These are phyloP conservation scores for Thamnophis sirtalis DNA, from an alignment of 2,113 vertebrate genomes.

Conservation along the genomic window DNA sequence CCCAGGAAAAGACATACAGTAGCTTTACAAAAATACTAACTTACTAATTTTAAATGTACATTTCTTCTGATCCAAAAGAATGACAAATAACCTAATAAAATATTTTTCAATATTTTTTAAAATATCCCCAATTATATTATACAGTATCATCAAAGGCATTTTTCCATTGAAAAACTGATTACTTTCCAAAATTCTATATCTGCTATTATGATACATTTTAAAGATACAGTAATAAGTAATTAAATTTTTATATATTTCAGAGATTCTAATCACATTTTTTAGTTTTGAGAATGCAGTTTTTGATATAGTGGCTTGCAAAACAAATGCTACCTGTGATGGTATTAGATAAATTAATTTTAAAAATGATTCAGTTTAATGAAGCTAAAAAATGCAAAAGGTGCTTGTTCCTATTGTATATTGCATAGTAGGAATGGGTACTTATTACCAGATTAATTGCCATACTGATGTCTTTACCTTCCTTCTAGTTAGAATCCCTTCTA, in stretches of 20 bases:
- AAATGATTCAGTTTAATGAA: conserved; percentile 78
- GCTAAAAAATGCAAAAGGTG: conserved; percentile 73
- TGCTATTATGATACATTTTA: conserved; percentile 89
- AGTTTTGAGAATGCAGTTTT: conserved; percentile 60
- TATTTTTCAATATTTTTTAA: not conserved
- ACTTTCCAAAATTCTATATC: conserved; percentile 35
- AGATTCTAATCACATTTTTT: conserved; percentile 69
- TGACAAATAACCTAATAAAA: not conserved
- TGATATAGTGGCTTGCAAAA: conserved; percentile 67
- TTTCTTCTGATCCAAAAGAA: not conserved
- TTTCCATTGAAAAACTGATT: not conserved
- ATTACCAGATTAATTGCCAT: no score
- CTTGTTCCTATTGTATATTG: conserved; percentile 71
- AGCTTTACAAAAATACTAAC: not conserved
- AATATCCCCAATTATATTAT: not conserved
- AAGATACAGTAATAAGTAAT: conserved; percentile 93
- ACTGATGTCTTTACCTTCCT: no score
- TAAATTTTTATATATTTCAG: conserved; percentile 80
- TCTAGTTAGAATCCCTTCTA: conserved; percentile 71
- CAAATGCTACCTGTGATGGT: conserved; percentile 68
- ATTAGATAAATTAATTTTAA: conserved; percentile 78
- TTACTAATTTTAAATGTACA: not conserved
- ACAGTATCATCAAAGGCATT: not conserved
- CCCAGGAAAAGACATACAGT: not conserved
- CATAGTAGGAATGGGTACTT: conserved; percentile 65